Base-by-base conservation (phyloP, 2,888 invertebrate species). In the Trimorus sp. region DNA sequence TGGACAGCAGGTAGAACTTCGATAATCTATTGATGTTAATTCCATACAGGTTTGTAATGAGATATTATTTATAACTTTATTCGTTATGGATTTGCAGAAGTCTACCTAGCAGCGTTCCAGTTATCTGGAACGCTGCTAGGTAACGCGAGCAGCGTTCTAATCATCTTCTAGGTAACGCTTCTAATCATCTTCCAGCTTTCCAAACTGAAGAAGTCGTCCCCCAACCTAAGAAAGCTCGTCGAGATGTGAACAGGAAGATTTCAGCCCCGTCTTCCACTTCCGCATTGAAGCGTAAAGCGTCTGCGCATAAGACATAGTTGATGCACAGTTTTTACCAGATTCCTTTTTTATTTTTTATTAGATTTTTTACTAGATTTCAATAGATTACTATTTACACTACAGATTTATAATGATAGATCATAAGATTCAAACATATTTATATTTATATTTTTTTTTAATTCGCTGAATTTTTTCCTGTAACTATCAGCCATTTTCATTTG, bases 271-370 rank as follows among this genome's bases (percentile, higher is more conserved):
- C 45, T 45, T 45, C 45, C 45, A 45, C 45, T 45, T 45, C 45
- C 45, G n/a, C 45, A 45, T 45, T 45, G 45, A 45, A 45, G 45
- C 45, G n/a, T 45, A 45, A 45, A 45, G 45, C 45, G 45, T 45
- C 45, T 45, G 45, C 45, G 45, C 45, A 45, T 45, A 45, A 45
- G 45, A 45, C 45, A 6, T 45, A 45, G 45, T 45, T 45, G 45
- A 45, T 45, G 6, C 6, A 45, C 45, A 45, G 45, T 45, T 45
- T 45, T 45, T 45, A 45, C 45, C 45, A 45, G 45, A 45, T 45
- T 45, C n/a, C n/a, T 45, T 45, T 3, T 45, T 45, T n/a, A n/a
- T n/a, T n/a, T n/a, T n/a, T n/a, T n/a, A n/a, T n/a, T n/a, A n/a
- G n/a, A 12, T n/a, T 45, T 45, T 45, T 45, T 12, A 9, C 45